Conservation (phyloP, 2,888 invertebrate genomes). For the Cancer borealis region DNA sequence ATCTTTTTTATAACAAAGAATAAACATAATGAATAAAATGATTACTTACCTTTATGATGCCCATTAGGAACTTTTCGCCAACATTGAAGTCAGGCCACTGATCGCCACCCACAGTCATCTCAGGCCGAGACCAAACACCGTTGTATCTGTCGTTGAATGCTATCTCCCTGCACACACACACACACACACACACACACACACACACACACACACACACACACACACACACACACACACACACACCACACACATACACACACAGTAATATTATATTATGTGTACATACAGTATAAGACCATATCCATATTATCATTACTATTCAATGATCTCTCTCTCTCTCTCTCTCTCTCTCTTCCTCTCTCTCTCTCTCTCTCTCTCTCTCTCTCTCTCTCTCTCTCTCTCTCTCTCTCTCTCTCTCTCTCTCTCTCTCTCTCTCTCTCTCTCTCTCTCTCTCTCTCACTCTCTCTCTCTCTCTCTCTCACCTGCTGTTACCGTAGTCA, state of each 20-base stretch:
- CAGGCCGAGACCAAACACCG: background rate
- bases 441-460: background rate
- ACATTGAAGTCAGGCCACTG: background rate
- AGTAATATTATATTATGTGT: constrained; percentile 29
- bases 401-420: constrained; percentile 49
- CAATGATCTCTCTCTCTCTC: background rate
- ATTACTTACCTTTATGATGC: background rate
- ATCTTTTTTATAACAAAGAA: too few species aligned
- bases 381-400: constrained; percentile 21
- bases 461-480: constrained; percentile 38
- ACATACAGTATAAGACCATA: constrained; percentile 33
- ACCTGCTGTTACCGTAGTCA: background rate
- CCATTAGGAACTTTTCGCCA: background rate
- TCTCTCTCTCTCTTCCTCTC: background rate
- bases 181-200: background rate
- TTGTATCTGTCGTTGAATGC: background rate
- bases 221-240: background rate
- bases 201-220: background rate
- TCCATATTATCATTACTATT: constrained; percentile 14
- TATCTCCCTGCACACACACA: constrained; percentile 17
- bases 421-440: constrained; percentile 38
- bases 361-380: constrained; percentile 20
- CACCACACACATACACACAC: background rate
- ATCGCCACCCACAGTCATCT: background rate
- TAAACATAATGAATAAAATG: too few species aligned